phyloP scores from a whole-genome alignment of 1,140 invertebrate genomes.

The Drosophila saltans region DNA sequence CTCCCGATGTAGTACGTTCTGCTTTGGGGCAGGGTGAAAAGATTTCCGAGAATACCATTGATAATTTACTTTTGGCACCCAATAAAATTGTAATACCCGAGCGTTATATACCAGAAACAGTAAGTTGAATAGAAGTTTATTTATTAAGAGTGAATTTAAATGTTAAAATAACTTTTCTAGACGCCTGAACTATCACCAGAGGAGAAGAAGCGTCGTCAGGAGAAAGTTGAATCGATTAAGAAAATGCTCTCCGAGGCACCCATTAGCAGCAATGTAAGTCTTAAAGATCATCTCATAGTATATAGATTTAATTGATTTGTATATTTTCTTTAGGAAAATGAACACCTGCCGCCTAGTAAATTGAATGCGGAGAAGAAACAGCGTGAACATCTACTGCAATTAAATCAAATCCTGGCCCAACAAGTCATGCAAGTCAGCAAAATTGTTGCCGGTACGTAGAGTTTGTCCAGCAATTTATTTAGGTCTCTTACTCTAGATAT shows the following conservation, averaged over 20 bases:
- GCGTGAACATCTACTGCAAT: conserved; percentile 92
- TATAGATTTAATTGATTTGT: not conserved
- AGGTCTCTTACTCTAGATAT: conserved; percentile 16
- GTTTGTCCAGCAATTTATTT: not conserved
- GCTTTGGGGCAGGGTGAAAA: conserved; percentile 86
- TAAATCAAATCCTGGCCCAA: conserved; percentile 95
- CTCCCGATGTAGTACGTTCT: conserved; percentile 93
- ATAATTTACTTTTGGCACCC: conserved; percentile 92
- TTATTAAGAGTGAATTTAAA: not conserved
- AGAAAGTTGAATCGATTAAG: conserved; percentile 95
- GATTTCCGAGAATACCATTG: conserved; percentile 90
- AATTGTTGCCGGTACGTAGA: conserved; percentile 93
- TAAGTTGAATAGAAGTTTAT: conserved; percentile 72
- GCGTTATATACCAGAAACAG: conserved; percentile 94
- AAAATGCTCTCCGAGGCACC: conserved; percentile 92
- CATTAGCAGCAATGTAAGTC: conserved; percentile 84
- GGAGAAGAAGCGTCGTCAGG: conserved; percentile 90
- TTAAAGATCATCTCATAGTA: not conserved
- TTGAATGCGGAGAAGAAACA: conserved; percentile 92
- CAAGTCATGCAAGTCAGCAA: conserved; percentile 97
- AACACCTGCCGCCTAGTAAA: conserved; percentile 84
- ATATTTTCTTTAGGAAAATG: conserved; percentile 63
- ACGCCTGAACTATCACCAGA: conserved; percentile 91
- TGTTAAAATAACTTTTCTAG: conserved; percentile 66
- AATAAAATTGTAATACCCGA: conserved; percentile 96